Evolutionary conservation across 2,888 invertebrate genomes (phyloP).

Genomic region (Sphecodes monilicornis): DNA sequence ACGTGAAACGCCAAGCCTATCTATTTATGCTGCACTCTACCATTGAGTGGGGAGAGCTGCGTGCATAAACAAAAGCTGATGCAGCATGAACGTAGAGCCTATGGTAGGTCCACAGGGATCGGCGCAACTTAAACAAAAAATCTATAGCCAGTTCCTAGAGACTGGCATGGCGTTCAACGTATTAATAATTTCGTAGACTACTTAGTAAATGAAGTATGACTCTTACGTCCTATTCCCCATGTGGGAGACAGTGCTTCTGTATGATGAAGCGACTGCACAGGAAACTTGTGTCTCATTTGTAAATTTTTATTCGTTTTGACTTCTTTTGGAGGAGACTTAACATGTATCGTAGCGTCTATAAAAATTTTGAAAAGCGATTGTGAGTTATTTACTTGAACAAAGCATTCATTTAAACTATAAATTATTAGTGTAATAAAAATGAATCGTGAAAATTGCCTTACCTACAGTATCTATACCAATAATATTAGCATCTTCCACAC

Average conservation of each 20-base stretch:
- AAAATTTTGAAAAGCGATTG: neutral
- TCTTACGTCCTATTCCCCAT: slow-evolving; percentile 78
- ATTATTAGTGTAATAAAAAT: neutral
- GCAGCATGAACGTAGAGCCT: too few species aligned
- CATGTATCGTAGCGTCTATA: slow-evolving; percentile 74
- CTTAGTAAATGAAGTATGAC: slow-evolving; percentile 14
- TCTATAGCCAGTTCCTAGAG: too few species aligned
- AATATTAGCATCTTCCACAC: slow-evolving; percentile 66
- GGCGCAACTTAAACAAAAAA: too few species aligned
- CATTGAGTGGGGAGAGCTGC: too few species aligned
- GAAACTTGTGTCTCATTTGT: slow-evolving; percentile 79
- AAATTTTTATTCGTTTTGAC: slow-evolving; percentile 82
- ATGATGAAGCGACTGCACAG: slow-evolving; percentile 76
- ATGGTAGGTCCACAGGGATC: too few species aligned
- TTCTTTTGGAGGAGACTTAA: slow-evolving; percentile 82
- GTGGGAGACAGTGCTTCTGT: slow-evolving; percentile 81
- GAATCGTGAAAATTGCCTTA: slow-evolving; percentile 56
- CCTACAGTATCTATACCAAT: slow-evolving; percentile 82
- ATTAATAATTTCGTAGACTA: neutral
- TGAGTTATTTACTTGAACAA: neutral
- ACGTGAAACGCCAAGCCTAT: too few species aligned
- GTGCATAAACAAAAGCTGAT: too few species aligned
- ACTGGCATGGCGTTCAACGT: neutral
- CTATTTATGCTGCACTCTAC: too few species aligned
- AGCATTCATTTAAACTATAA: neutral